Conservation (phyloP, 2,797 vertebrate genomes). For the Adrianichthys oophorus region DNA sequence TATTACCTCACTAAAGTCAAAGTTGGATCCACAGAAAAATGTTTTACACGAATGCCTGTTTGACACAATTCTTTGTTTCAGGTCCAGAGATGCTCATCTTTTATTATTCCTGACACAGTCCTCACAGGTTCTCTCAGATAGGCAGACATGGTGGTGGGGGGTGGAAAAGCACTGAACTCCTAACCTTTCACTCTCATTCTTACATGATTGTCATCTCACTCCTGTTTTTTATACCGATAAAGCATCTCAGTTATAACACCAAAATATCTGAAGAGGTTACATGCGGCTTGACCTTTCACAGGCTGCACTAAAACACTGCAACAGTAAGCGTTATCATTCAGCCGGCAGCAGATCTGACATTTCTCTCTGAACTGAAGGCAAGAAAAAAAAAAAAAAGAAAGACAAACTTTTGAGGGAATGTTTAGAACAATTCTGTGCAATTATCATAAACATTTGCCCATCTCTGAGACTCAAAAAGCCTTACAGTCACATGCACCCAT, state of each 20-base stretch:
- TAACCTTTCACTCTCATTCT: conserved; percentile 49
- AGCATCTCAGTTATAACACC: conserved; percentile 56
- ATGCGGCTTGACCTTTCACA: conserved; percentile 47
- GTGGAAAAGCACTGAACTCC: conserved; percentile 38
- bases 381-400: not conserved
- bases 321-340: conserved; percentile 39
- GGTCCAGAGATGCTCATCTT: conserved; percentile 37
- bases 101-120: conserved; percentile 65
- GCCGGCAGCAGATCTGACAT: conserved; percentile 44
- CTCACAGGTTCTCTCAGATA: conserved; percentile 37
- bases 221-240: conserved; percentile 50
- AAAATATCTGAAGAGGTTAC: conserved; percentile 44
- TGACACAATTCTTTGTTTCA: conserved; percentile 32
- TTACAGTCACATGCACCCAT: no score
- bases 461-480: conserved; percentile 2
- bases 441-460: conserved; percentile 12
- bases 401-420: not conserved
- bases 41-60: conserved; percentile 44
- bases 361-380: conserved; percentile 26
- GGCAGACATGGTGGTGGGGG: conserved; percentile 19
- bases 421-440: not conserved
- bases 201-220: conserved; percentile 42
- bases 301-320: conserved; percentile 22
- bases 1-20: conserved; percentile 6
- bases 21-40: conserved; percentile 25